Evolutionary conservation across 2,797 vertebrate genomes (phyloP).

Genomic region (Miichthys miiuy): DNA sequence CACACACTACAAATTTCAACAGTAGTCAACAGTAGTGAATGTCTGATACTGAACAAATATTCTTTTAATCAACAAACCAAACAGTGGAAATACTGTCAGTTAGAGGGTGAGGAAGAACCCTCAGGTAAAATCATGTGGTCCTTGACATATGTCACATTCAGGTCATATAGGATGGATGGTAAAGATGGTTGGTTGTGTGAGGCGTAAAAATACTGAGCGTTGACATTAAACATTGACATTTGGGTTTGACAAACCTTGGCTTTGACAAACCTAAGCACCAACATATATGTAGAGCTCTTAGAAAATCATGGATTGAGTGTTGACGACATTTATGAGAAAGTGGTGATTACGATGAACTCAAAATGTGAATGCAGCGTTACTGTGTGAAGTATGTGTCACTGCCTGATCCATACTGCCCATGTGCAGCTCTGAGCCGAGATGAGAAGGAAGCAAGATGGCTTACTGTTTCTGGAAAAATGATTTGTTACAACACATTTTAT

Average conservation of each 20-base stretch:
- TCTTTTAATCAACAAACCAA: neutral
- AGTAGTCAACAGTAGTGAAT: neutral
- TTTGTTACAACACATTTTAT: too few species aligned
- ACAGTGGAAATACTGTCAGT: neutral
- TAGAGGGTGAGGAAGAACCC: neutral
- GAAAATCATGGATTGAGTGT: too few species aligned
- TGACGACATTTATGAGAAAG: neutral
- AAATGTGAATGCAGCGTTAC: neutral
- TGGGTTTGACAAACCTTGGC: too few species aligned
- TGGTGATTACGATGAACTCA: neutral
- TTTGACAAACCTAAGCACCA: too few species aligned
- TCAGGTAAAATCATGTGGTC: neutral
- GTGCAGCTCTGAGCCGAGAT: too few species aligned
- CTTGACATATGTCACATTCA: neutral
- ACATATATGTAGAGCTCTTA: too few species aligned
- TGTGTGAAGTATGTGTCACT: too few species aligned
- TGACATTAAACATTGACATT: neutral
- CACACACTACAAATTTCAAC: neutral
- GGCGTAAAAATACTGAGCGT: neutral
- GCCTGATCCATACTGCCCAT: too few species aligned
- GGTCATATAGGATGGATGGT: too few species aligned
- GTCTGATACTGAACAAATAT: neutral
- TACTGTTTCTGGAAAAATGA: too few species aligned
- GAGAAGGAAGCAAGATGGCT: too few species aligned
- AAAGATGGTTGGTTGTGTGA: too few species aligned